Percentiles rank a stretch among this genome's conserved stretches.
These are phyloP conservation scores for Liolophura sinensis DNA, from an alignment of 1,140 invertebrate genomes.

Conservation along the genomic window DNA sequence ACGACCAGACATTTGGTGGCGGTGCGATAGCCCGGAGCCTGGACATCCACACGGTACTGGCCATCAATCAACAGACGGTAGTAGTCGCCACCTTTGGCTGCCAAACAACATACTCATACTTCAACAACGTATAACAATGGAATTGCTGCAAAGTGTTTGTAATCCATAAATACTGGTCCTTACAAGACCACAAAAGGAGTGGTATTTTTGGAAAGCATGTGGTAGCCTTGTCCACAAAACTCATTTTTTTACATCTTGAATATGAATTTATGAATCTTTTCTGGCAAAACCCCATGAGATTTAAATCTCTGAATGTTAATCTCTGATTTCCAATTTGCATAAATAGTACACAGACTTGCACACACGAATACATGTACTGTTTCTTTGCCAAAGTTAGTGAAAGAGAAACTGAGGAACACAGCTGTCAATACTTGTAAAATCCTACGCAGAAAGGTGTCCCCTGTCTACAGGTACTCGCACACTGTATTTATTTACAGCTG, in stretches of 20 bases:
- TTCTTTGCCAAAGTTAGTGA: too few relatives aligned
- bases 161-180: background rate
- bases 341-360: background rate
- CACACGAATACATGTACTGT: background rate
- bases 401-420: too few relatives aligned
- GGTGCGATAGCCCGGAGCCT: constrained; percentile 27
- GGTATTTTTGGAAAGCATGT: background rate
- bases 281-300: background rate
- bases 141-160: too few relatives aligned
- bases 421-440: too few relatives aligned
- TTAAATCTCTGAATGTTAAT: background rate
- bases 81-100: constrained; percentile 77
- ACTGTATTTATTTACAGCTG: too few relatives aligned
- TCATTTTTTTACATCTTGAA: background rate
- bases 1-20: constrained; percentile 22
- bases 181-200: background rate
- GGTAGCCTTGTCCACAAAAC: background rate
- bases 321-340: background rate
- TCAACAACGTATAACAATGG: background rate
- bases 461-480: too few relatives aligned
- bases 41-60: constrained; percentile 66
- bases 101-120: constrained; percentile 8
- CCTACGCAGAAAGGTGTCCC: too few relatives aligned
- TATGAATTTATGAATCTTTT: background rate
- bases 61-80: constrained; percentile 89